phyloP scores from a whole-genome alignment of 2,888 invertebrate genomes.

The Leucozona laternaria region DNA sequence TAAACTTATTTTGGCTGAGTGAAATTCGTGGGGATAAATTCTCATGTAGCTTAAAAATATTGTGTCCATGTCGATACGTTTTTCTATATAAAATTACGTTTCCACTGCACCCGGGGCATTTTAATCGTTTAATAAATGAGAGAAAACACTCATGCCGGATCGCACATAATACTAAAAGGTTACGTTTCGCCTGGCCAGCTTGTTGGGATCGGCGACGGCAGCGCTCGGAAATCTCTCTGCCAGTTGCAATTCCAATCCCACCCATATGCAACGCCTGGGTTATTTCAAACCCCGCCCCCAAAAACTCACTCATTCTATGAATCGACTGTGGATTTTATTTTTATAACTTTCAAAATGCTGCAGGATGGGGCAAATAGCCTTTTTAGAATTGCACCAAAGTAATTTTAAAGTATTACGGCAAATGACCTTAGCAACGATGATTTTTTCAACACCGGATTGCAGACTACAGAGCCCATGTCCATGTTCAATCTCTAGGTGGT shows the following conservation, averaged over 20 bases:
- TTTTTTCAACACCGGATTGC: slow-evolving; percentile 32
- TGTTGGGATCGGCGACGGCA: neutral
- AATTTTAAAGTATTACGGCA: slow-evolving; percentile 56
- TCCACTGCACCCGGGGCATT: slow-evolving; percentile 46
- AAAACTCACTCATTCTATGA: slow-evolving; percentile 24
- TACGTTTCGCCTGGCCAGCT: slow-evolving; percentile 33
- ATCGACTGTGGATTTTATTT: slow-evolving; percentile 49
- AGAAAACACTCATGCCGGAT: slow-evolving; percentile 68
- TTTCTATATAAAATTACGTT: slow-evolving; percentile 35
- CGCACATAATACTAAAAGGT: slow-evolving; percentile 70
- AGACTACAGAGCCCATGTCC: neutral
- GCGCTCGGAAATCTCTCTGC: neutral
- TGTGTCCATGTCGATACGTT: slow-evolving; percentile 34
- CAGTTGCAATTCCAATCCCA: slow-evolving; percentile 4
- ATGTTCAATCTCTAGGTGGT: neutral
- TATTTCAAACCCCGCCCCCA: slow-evolving; percentile 27
- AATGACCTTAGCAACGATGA: slow-evolving; percentile 55
- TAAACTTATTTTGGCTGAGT: slow-evolving; percentile 4
- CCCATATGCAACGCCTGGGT: neutral
- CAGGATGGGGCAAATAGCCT: slow-evolving; percentile 60
- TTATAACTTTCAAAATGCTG: slow-evolving; percentile 39
- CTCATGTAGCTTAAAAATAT: slow-evolving; percentile 33
- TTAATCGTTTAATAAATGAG: slow-evolving; percentile 71
- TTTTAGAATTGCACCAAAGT: slow-evolving; percentile 59
- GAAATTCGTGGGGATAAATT: slow-evolving; percentile 28